A percentile compares a stretch with the other conserved stretches of the same genome.
phyloP scores from a whole-genome alignment of 2,797 vertebrate species.

The Phrynocephalus vlangalii region DNA sequence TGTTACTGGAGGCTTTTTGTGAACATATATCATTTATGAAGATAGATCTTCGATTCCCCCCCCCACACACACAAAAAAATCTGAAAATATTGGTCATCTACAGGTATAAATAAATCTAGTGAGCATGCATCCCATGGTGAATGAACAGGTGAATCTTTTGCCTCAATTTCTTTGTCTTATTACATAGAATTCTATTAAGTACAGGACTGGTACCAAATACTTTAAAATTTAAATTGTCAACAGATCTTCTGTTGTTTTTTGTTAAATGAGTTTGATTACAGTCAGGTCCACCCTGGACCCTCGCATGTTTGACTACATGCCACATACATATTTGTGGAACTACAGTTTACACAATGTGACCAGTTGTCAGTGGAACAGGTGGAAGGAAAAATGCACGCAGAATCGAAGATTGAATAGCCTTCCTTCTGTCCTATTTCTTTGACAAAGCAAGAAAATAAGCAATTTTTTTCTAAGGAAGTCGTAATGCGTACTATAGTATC shows the following conservation, averaged over 20 bases:
- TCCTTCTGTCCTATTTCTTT: background rate
- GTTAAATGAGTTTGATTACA: no score
- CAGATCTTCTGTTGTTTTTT: no score
- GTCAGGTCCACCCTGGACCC: no score
- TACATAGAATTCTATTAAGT: no score
- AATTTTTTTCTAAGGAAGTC: background rate
- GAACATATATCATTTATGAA: no score
- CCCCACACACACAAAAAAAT: no score
- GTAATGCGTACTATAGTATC: no score
- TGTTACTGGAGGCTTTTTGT: no score
- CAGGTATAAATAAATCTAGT: background rate
- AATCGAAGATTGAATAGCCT: background rate
- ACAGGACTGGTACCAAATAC: no score
- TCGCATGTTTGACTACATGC: background rate
- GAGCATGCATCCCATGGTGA: background rate
- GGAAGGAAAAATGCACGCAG: background rate
- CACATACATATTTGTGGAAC: background rate
- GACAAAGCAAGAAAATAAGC: background rate
- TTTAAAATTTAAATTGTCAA: no score
- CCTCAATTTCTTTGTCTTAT: background rate
- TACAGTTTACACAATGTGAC: background rate
- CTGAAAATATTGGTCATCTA: background rate
- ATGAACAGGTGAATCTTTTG: background rate
- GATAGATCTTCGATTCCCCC: no score
- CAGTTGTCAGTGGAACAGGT: background rate